Percentiles rank a stretch among this genome's conserved stretches.
These are phyloP conservation scores for Ecdyonurus torrentis DNA, from an alignment of 2,888 invertebrate species.

Conservation along the genomic window DNA sequence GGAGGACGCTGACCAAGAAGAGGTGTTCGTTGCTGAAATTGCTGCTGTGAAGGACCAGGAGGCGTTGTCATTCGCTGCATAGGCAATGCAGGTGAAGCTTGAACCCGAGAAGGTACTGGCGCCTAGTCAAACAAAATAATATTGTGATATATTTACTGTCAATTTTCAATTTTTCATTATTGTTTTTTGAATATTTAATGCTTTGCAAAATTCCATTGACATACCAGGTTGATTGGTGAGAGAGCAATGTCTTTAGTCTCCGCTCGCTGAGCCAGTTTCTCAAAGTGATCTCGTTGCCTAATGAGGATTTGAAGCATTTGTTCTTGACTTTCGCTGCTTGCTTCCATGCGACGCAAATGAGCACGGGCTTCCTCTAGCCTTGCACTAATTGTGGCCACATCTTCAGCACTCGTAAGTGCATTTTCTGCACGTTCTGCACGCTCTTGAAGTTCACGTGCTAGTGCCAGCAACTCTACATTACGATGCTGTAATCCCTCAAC, in stretches of 20 bases:
- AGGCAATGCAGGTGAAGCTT: too few species aligned
- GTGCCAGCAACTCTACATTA: conserved; percentile 67
- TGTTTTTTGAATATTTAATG: too few species aligned
- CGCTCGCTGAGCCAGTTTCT: background rate
- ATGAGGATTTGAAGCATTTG: background rate
- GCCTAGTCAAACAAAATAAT: too few species aligned
- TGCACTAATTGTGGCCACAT: background rate
- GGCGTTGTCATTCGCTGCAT: too few species aligned
- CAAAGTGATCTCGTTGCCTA: conserved; percentile 2
- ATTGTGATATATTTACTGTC: too few species aligned
- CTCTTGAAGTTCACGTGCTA: conserved; percentile 70
- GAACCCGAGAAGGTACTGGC: too few species aligned
- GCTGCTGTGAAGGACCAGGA: background rate
- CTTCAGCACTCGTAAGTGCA: background rate
- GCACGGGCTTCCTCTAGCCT: background rate
- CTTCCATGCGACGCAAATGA: background rate
- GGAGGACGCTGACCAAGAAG: too few species aligned
- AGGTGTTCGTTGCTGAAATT: too few species aligned
- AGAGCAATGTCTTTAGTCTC: background rate
- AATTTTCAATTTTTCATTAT: too few species aligned
- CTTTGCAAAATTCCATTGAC: too few species aligned
- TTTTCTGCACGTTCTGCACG: conserved; percentile 64
- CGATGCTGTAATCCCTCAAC: conserved; percentile 78
- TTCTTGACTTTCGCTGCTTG: background rate
- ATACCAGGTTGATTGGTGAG: background rate